Base-by-base conservation (phyloP, 2,888 invertebrate genomes). In the Mythimna loreyi region DNA sequence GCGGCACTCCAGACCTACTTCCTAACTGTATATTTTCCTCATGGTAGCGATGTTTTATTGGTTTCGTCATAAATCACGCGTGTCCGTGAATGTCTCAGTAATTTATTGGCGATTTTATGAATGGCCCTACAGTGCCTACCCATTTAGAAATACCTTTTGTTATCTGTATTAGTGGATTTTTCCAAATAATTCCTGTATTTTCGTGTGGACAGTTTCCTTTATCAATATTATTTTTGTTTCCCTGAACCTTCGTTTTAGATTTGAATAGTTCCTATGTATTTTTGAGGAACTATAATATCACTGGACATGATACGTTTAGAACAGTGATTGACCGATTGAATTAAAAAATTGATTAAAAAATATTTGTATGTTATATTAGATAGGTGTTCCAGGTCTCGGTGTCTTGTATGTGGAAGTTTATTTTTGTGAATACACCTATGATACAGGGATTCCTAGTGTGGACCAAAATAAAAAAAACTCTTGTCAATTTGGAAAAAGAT, bases 71-170 rank as follows among this genome's bases (percentile, higher is more conserved):
- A 81, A 81, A 81, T 83, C 69, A 78, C 52, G 33, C 47, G 43
- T 56, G 67, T 71, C 58, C 67, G 30, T 61, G 62, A 50, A 70
- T 70, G 69, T 69, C 33, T 72, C n/a, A 8, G 58, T 74, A 67
- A 83, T 83, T 72, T 83, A 77, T 65, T 57, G 61, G 49, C 45
- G 56, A 71, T 72, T 69, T 72, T 74, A 80, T 83, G 69, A 80
- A 77, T 72, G 68, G 70, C 5, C 33, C 25, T 58, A n/a, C 28
- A 65, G 40, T 28, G 55, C 33, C 33, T 55, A n/a, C n/a, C 33
- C 33, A 47, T 76, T 67, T 63, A 74, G 40, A 55, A 59, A 55
- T 75, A 53, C 40, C 40, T 40, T 67, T 72, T 47, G 45, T 75
- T 53, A 30, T 67, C 50, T 45, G 21, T 33, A 30, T 68, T 40